Conservation (phyloP, 2,797 vertebrate genomes). For the Rhyacichthys aspro region DNA sequence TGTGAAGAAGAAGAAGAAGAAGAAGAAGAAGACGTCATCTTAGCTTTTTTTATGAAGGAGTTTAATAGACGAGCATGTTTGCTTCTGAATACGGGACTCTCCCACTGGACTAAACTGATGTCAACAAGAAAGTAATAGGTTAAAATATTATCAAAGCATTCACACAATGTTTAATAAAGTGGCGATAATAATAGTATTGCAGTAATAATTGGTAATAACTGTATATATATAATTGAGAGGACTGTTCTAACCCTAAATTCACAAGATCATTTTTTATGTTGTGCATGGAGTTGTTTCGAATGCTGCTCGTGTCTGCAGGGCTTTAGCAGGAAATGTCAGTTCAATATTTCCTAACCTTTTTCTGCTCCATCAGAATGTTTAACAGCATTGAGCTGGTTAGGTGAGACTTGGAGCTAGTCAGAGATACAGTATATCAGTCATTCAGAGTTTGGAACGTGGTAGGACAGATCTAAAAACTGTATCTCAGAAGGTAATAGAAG, state of each 20-base stretch:
- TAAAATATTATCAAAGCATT: too few species aligned
- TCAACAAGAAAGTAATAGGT: too few species aligned
- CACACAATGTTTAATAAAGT: too few species aligned
- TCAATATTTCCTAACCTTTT: conserved; percentile 69
- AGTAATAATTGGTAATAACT: too few species aligned
- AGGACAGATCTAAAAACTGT: conserved; percentile 4
- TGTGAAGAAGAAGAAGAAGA: too few species aligned
- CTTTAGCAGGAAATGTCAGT: conserved; percentile 65
- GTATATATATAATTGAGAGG: too few species aligned
- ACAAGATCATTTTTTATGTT: conserved; percentile 23
- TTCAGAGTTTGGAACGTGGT: conserved; percentile 5
- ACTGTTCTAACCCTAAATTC: conserved; percentile 14
- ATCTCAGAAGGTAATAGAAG: conserved; percentile 1
- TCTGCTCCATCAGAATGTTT: conserved; percentile 61
- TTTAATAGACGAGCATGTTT: too few species aligned
- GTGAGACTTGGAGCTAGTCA: conserved; percentile 21
- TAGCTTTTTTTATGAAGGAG: too few species aligned
- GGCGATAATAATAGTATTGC: too few species aligned
- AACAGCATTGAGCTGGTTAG: conserved; percentile 41
- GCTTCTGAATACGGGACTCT: too few species aligned
- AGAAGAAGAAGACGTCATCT: too few species aligned
- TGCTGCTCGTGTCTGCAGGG: conserved; percentile 43
- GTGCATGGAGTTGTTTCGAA: conserved; percentile 39
- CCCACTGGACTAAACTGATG: too few species aligned
- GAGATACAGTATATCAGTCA: conserved; percentile 34